A percentile compares a stretch with the other conserved stretches of the same genome.
phyloP scores from a whole-genome alignment of 1,140 invertebrate species.

The Lineus longissimus region DNA sequence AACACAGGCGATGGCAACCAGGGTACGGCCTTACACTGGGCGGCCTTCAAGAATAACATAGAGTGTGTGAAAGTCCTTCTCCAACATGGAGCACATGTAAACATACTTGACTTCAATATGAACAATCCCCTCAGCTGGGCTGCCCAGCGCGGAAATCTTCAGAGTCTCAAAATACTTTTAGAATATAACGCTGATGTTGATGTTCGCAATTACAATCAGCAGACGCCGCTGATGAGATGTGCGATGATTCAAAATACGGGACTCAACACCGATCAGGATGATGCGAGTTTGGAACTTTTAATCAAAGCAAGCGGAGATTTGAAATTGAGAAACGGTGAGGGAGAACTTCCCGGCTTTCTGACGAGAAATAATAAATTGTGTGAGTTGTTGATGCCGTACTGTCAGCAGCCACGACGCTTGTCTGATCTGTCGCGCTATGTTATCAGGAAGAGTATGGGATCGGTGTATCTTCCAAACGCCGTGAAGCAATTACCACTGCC shows the following conservation, averaged over 20 bases:
- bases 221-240: slow-evolving; percentile 33
- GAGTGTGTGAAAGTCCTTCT: slow-evolving; percentile 50
- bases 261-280: slow-evolving; percentile 35
- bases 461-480: slow-evolving; percentile 34
- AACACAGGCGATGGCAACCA: slow-evolving; percentile 39
- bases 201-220: slow-evolving; percentile 27
- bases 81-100: slow-evolving; percentile 51
- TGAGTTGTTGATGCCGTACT: slow-evolving; percentile 31
- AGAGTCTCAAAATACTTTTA: slow-evolving; percentile 79
- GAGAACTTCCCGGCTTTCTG: slow-evolving; percentile 24
- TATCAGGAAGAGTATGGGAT: slow-evolving; percentile 32
- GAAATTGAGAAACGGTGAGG: slow-evolving; percentile 32
- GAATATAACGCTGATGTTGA: slow-evolving; percentile 62
- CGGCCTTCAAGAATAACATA: slow-evolving; percentile 42
- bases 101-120: slow-evolving; percentile 53
- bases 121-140: slow-evolving; percentile 68
- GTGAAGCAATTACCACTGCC: slow-evolving; percentile 37
- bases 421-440: slow-evolving; percentile 28
- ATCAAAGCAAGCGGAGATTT: slow-evolving; percentile 41
- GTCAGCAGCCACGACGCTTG: slow-evolving; percentile 29
- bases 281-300: slow-evolving; percentile 40
- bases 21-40: slow-evolving; percentile 50
- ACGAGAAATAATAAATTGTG: slow-evolving; percentile 33
- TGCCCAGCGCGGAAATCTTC: slow-evolving; percentile 83
- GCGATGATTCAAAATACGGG: slow-evolving; percentile 35